Conservation (phyloP, 2,113 vertebrate genomes). For the Dasyurus viverrinus region DNA sequence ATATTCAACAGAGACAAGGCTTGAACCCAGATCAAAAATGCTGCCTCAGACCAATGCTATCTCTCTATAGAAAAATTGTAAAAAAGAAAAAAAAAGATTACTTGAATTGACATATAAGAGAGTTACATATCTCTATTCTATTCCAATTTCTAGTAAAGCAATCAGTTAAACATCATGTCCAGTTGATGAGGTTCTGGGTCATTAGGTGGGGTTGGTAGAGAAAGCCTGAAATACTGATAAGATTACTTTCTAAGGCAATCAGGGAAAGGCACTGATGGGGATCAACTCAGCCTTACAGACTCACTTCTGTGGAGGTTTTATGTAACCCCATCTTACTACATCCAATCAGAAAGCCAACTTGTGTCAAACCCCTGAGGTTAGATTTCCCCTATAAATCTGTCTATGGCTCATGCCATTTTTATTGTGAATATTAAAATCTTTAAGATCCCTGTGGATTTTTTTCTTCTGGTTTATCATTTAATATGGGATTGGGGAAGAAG, state of each 20-base stretch:
- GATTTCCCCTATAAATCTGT: too few relatives aligned
- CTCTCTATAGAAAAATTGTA: neutral
- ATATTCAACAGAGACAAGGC: neutral
- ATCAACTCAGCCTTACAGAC: too few relatives aligned
- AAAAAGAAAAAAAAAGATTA: neutral
- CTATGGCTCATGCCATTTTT: neutral
- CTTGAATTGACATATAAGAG: neutral
- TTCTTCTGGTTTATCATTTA: neutral
- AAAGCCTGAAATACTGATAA: too few relatives aligned
- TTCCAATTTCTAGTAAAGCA: neutral
- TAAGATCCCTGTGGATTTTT: neutral
- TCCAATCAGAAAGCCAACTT: too few relatives aligned
- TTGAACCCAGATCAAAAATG: neutral
- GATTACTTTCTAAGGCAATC: too few relatives aligned
- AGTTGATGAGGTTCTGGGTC: too few relatives aligned
- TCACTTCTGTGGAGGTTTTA: too few relatives aligned
- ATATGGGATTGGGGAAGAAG: neutral
- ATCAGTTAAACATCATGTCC: neutral
- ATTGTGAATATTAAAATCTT: neutral
- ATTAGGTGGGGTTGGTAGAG: too few relatives aligned
- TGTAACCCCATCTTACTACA: too few relatives aligned
- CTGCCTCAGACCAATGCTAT: neutral
- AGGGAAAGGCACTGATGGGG: too few relatives aligned
- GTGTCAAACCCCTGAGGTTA: too few relatives aligned
- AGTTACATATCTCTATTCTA: neutral